phyloP scores from a whole-genome alignment of 37 sponge, comb jelly and placozoan species.

The Spongilla lacustris region DNA sequence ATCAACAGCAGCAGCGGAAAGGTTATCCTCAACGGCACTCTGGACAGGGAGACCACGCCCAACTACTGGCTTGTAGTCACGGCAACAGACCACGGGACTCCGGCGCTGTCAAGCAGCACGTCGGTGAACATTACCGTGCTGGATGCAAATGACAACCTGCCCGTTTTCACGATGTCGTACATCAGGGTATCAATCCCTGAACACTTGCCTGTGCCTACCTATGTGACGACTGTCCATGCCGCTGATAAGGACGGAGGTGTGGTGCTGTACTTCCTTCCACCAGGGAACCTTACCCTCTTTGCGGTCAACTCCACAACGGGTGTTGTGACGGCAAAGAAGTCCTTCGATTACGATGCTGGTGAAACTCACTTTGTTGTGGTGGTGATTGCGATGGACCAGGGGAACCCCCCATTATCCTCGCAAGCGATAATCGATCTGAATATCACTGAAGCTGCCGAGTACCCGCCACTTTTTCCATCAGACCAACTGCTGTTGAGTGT shows the following conservation, averaged over 20 bases:
- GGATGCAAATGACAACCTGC: slow-evolving; percentile 75
- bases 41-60: slow-evolving; percentile 4
- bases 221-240: slow-evolving; percentile 14
- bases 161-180: slow-evolving; percentile 18
- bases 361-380: neutral
- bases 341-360: neutral
- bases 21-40: slow-evolving; percentile 45
- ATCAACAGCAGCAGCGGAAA: slow-evolving; percentile 19
- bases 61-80: slow-evolving; percentile 2
- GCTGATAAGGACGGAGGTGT: slow-evolving; percentile 48
- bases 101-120: slow-evolving; percentile 3
- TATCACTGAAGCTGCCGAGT: slow-evolving; percentile 44
- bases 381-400: slow-evolving; percentile 50
- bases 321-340: neutral
- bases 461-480: slow-evolving; percentile 42
- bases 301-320: neutral
- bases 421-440: slow-evolving; percentile 3
- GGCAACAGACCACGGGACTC: slow-evolving; percentile 38
- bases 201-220: slow-evolving; percentile 24
- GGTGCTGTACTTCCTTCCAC: slow-evolving; percentile 39
- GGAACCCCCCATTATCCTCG: slow-evolving; percentile 1
- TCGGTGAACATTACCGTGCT: slow-evolving; percentile 38
- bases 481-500: neutral
- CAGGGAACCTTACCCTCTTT: slow-evolving; percentile 32
- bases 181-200: slow-evolving; percentile 41